Evolutionary conservation across 2,888 invertebrate genomes (phyloP).

Genomic region (Nymphalis polychloros): DNA sequence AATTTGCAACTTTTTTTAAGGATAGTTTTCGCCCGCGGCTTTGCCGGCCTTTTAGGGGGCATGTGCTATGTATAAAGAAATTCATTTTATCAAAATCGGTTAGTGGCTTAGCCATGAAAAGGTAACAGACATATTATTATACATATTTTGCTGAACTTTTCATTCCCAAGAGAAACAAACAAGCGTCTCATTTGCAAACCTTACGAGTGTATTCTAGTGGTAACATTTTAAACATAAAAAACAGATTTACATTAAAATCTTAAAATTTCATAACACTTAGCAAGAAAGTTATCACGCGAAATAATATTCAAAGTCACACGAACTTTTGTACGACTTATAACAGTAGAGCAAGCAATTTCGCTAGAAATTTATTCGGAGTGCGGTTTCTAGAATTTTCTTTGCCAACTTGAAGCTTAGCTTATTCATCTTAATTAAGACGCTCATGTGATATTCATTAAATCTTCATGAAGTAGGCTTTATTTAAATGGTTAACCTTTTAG

Average conservation of each 20-base stretch:
- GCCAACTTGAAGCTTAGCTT: slow-evolving; percentile 1
- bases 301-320: neutral
- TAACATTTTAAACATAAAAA: neutral
- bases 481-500: neutral
- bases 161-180: neutral
- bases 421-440: slow-evolving; percentile 3
- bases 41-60: too few relatives aligned
- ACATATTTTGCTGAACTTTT: too few relatives aligned
- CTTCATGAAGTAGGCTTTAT: neutral
- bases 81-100: too few relatives aligned
- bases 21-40: too few relatives aligned
- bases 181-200: neutral
- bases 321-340: slow-evolving; percentile 1
- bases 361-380: neutral
- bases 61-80: too few relatives aligned
- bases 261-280: neutral
- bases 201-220: neutral
- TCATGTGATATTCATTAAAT: neutral
- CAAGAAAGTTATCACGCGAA: neutral
- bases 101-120: too few relatives aligned
- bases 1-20: too few relatives aligned
- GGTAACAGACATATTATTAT: too few relatives aligned
- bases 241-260: neutral
- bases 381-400: slow-evolving; percentile 4
- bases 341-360: neutral